Conservation (phyloP, 2,888 invertebrate species). For the Parnassius orleans region DNA sequence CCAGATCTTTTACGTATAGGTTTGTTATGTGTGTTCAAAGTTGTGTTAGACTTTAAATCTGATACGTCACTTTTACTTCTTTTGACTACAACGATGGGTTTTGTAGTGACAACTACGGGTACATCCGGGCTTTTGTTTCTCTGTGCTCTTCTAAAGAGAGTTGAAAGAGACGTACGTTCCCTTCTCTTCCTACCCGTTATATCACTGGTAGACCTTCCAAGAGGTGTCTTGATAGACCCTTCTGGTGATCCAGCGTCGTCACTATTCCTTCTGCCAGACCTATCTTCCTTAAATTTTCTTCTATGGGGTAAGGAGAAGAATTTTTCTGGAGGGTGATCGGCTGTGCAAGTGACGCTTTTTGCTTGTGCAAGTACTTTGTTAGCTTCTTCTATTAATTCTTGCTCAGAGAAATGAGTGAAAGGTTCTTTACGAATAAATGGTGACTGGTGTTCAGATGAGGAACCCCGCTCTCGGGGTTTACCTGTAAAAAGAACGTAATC, state of each 20-base stretch:
- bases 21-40: conserved; percentile 62
- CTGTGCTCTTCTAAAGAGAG: conserved; percentile 83
- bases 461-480: conserved; percentile 71
- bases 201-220: conserved; percentile 82
- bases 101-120: conserved; percentile 72
- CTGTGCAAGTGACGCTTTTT: conserved; percentile 85
- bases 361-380: conserved; percentile 88
- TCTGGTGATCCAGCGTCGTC: conserved; percentile 74
- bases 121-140: conserved; percentile 73
- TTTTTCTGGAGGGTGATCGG: conserved; percentile 81
- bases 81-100: conserved; percentile 68
- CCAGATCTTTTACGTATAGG: conserved; percentile 81
- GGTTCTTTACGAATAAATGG: conserved; percentile 71
- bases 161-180: conserved; percentile 84
- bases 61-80: conserved; percentile 85
- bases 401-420: conserved; percentile 85
- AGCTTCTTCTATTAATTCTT: conserved; percentile 88
- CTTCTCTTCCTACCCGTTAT: conserved; percentile 68
- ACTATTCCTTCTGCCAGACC: conserved; percentile 70
- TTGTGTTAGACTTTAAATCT: conserved; percentile 79
- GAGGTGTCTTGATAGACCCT: conserved; percentile 51
- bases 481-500: conserved; percentile 51
- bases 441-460: conserved; percentile 55
- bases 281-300: conserved; percentile 75
- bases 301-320: conserved; percentile 86